A percentile compares a stretch with the other conserved stretches of the same genome.
phyloP scores from a whole-genome alignment of 2,888 invertebrate genomes.

The Ernsta delagoae region DNA sequence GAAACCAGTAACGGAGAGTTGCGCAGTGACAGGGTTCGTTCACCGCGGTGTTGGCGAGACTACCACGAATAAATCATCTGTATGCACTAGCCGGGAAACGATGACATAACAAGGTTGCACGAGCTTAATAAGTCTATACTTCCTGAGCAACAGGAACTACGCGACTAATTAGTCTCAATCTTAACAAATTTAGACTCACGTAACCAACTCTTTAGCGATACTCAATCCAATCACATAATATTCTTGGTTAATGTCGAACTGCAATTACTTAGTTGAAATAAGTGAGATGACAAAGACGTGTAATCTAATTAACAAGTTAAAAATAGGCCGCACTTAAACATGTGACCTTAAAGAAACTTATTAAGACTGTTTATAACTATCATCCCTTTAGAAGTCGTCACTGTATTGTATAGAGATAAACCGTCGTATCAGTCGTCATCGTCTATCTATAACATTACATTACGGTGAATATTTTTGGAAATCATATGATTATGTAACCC shows the following conservation, averaged over 20 bases:
- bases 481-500: no score
- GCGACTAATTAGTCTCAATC: constrained; percentile 13
- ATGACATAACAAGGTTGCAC: constrained; percentile 41
- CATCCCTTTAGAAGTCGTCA: no score
- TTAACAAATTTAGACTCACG: constrained; percentile 13
- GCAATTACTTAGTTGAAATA: no score
- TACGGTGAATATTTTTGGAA: no score
- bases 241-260: background rate
- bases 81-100: constrained; percentile 47
- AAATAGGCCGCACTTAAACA: no score
- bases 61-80: constrained; percentile 69
- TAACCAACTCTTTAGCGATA: background rate
- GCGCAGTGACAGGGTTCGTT: constrained; percentile 78
- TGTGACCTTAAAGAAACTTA: no score
- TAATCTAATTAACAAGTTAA: no score
- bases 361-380: no score
- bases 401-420: no score
- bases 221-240: background rate
- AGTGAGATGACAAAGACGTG: no score
- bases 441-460: no score
- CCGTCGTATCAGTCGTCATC: no score
- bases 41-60: constrained; percentile 63
- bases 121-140: constrained; percentile 14
- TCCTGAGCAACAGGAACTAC: background rate
- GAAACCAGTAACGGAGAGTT: constrained; percentile 71